phyloP scores from a whole-genome alignment of 2,888 invertebrate species.

The Siphlonurus alternatus region DNA sequence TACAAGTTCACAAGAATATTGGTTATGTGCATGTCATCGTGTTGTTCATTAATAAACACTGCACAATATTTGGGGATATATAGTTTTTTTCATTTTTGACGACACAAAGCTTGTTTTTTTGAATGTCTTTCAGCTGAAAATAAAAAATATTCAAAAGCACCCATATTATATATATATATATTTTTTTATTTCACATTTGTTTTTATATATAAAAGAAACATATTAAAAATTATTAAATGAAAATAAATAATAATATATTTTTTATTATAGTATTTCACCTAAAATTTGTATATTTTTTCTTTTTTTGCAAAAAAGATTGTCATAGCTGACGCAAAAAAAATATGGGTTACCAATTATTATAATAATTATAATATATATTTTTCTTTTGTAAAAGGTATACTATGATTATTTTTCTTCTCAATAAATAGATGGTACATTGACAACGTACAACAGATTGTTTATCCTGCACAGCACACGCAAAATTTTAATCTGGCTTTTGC shows the following conservation, averaged over 20 bases:
- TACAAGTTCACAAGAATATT: no score
- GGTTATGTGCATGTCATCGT: no score
- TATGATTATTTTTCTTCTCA: neutral
- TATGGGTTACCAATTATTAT: constrained; percentile 5
- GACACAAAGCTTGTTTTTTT: no score
- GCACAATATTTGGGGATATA: no score
- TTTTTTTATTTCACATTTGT: no score
- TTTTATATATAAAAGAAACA: no score
- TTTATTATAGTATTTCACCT: neutral
- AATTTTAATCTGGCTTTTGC: neutral
- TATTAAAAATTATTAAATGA: no score
- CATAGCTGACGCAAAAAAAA: constrained; percentile 8
- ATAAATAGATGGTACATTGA: neutral
- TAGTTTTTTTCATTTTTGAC: no score
- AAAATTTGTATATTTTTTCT: constrained; percentile 8
- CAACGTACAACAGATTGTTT: neutral
- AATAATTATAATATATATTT: neutral
- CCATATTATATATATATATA: no score
- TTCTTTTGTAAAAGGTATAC: neutral
- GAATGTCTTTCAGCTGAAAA: no score
- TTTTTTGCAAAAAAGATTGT: constrained; percentile 8
- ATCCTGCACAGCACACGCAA: neutral
- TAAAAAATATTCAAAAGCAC: no score
- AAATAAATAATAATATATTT: neutral
- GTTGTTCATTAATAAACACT: no score